Conservation (phyloP, 2,113 vertebrate genomes). For the Sciurus niger region DNA sequence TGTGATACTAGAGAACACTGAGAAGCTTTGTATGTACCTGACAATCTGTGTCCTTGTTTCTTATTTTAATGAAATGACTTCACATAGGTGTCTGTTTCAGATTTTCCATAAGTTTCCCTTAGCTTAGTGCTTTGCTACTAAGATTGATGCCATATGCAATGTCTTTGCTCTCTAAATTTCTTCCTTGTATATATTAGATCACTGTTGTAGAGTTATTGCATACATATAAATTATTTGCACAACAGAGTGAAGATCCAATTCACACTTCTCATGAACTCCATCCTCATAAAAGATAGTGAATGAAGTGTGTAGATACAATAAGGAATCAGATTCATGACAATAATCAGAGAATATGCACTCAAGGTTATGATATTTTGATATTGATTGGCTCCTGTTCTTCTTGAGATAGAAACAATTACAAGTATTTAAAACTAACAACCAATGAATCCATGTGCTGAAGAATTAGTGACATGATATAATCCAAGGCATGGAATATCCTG, state of each 20-base stretch:
- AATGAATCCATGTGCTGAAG: not conserved
- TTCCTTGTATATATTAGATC: not conserved
- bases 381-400: not conserved
- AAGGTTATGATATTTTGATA: not conserved
- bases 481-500: not conserved
- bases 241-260: not conserved
- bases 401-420: not conserved
- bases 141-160: not conserved
- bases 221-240: conserved; percentile 1
- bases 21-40: not conserved
- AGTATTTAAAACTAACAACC: not conserved
- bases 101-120: not conserved
- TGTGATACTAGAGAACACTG: not conserved
- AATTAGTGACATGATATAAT: not conserved
- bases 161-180: not conserved
- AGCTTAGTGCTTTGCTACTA: not conserved
- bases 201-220: not conserved
- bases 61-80: not conserved
- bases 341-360: not conserved
- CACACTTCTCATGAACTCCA: not conserved
- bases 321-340: not conserved
- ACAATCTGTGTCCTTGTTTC: not conserved
- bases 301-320: not conserved
- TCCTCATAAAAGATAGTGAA: not conserved
- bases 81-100: not conserved